Base-by-base conservation (phyloP, 2,113 vertebrate genomes). In the Saccopteryx leptura region DNA sequence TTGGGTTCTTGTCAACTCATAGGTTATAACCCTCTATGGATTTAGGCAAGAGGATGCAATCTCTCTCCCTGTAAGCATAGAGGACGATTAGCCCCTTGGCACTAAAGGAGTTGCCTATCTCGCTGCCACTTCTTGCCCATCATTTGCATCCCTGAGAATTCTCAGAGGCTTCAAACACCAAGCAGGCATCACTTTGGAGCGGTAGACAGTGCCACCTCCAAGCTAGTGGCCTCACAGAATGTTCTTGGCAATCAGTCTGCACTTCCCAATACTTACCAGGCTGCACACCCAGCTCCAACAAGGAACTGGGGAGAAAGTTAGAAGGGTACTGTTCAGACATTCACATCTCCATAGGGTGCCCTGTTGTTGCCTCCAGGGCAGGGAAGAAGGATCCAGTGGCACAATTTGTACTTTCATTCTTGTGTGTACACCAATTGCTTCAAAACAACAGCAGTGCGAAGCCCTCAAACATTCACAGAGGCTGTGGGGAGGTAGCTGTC, bases 371-470 rank as follows among this genome's bases (percentile, higher is more conserved):
- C 93, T 48, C 23, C 69, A 96, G 96, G 95, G 92, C 66, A 92
- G 21, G 33, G 46, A 90, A 58, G 68, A 96, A 91, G 87, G 79
- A 91, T 86, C 88, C 95, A 94, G 75, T 1, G 12, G 61, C 85
- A 95, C 91, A 72, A 93, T 96, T 96, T 97, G 94, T 96, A 93
- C 63, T 46, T 84, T 96, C 56, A 90, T 52, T 91, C 89, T 94
- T 90, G 66, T 95, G 88, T 96, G 79, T 79, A 95, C 68, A 66
- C 5, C 15, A 50, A 92, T 74, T 95, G 86, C 87, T 96, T 93
- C 69, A 71, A 94, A 97, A 86, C 52, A 95, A 50, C 74, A 94
- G 60, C 72, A 69, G 61, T 10, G 3, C 24, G 76, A 93, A 94
- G 88, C 23, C 12, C 78, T 94, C 80, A 31, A 81, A 68, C 61